These are phyloP conservation scores for Lepidothrix coronata DNA, from an alignment of 2,113 vertebrate species.

Conservation along the genomic window DNA sequence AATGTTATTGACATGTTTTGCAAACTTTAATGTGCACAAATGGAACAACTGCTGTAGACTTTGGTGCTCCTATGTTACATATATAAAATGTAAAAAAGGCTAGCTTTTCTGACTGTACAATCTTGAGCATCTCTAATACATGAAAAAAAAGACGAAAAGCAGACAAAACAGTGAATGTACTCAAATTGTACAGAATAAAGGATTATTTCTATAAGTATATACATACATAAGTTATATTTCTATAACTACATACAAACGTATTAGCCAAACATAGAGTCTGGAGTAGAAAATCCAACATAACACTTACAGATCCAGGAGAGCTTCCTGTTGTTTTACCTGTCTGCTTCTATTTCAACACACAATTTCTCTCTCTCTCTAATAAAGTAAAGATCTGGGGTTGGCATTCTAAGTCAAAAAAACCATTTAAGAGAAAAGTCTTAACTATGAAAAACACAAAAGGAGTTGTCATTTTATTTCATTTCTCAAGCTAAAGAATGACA, in stretches of 20 bases:
- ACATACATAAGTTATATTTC: not conserved
- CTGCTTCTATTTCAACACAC: not conserved
- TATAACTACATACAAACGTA: not conserved
- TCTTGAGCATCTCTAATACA: not conserved
- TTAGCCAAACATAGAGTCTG: not conserved
- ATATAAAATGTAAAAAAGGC: not conserved
- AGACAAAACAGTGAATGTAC: not conserved
- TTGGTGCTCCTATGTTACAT: not conserved
- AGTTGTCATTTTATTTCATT: not conserved
- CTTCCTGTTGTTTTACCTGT: not conserved
- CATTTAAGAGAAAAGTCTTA: not conserved
- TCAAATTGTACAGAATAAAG: not conserved
- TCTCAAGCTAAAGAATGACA: not conserved
- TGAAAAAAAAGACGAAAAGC: not conserved
- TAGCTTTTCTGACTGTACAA: not conserved
- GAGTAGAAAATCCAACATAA: not conserved
- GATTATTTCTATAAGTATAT: not conserved
- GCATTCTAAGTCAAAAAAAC: not conserved
- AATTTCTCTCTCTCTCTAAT: not conserved
- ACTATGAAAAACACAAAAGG: not conserved
- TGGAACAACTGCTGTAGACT: not conserved
- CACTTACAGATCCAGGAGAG: not conserved
- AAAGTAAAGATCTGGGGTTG: not conserved
- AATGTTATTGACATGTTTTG: not conserved
- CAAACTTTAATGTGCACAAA: not conserved